Percentiles rank a stretch among this genome's conserved stretches.
phyloP scores from a whole-genome alignment of 2,888 invertebrate genomes.

The Sphaerolaimus hirsutus region DNA sequence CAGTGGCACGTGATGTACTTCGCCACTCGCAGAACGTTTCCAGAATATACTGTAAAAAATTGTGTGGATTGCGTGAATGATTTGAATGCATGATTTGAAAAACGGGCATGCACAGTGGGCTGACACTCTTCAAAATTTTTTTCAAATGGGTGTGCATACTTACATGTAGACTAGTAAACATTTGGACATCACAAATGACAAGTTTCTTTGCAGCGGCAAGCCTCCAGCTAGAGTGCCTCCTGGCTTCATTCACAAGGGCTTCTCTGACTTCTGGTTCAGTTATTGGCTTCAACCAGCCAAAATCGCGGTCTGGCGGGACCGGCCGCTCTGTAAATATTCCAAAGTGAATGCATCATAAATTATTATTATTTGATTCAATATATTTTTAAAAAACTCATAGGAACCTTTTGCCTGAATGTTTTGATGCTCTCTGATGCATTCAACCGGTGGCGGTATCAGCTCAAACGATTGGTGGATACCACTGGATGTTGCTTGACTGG shows the following conservation, averaged over 20 bases:
- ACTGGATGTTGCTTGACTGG: too few species aligned
- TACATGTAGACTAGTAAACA: background rate
- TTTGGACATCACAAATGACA: slow-evolving; percentile 12
- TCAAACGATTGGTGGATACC: too few species aligned
- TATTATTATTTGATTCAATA: too few species aligned
- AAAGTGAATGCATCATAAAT: too few species aligned
- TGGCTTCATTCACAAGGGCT: slow-evolving; percentile 13
- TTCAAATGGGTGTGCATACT: too few species aligned
- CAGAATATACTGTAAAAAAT: slow-evolving; percentile 14
- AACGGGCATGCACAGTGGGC: too few species aligned
- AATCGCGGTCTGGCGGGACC: slow-evolving; percentile 9
- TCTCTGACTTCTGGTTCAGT: slow-evolving; percentile 19
- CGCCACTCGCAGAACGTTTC: slow-evolving; percentile 23
- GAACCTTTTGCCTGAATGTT: too few species aligned
- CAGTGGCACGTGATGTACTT: slow-evolving; percentile 16
- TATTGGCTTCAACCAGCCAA: slow-evolving; percentile 16
- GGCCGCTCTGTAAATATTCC: background rate
- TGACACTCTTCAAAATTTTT: background rate
- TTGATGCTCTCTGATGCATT: too few species aligned
- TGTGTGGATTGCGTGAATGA: too few species aligned
- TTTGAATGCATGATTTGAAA: too few species aligned
- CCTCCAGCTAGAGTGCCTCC: slow-evolving; percentile 14
- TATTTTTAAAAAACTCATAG: too few species aligned
- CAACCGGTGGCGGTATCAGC: background rate
- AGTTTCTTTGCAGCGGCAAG: slow-evolving; percentile 16